Evolutionary conservation across 1,140 invertebrate species (phyloP).

Genomic region (Aphidius ervi): DNA sequence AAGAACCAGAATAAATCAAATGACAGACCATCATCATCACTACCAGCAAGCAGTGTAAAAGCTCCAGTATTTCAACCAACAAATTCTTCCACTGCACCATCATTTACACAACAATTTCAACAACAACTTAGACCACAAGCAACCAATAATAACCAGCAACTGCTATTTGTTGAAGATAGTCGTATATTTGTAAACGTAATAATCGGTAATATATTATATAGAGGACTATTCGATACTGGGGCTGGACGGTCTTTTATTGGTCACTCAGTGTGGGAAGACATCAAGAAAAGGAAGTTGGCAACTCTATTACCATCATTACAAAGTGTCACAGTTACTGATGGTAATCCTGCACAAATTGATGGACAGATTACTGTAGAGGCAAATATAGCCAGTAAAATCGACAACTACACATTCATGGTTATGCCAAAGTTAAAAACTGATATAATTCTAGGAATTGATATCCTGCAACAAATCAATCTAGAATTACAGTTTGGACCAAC

Average conservation of each 20-base stretch:
- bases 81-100: not conserved
- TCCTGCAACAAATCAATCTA: not conserved
- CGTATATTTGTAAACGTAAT: not conserved
- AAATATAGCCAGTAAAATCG: not conserved
- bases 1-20: not conserved
- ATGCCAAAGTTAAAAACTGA: not conserved
- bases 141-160: not conserved
- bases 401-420: not conserved
- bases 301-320: not conserved
- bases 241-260: conserved; percentile 6
- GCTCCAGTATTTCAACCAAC: not conserved
- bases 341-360: not conserved
- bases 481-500: not conserved
- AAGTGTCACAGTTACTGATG: not conserved
- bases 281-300: not conserved
- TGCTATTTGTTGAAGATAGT: not conserved
- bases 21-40: not conserved
- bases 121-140: too few relatives aligned
- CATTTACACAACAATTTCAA: not conserved
- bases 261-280: not conserved
- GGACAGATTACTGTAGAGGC: not conserved
- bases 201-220: not conserved
- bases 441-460: not conserved
- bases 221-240: conserved; percentile 4
- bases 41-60: not conserved